Base-by-base conservation (phyloP, 92 coral and sea anemone genomes). In the Virgularia gustaviana region DNA sequence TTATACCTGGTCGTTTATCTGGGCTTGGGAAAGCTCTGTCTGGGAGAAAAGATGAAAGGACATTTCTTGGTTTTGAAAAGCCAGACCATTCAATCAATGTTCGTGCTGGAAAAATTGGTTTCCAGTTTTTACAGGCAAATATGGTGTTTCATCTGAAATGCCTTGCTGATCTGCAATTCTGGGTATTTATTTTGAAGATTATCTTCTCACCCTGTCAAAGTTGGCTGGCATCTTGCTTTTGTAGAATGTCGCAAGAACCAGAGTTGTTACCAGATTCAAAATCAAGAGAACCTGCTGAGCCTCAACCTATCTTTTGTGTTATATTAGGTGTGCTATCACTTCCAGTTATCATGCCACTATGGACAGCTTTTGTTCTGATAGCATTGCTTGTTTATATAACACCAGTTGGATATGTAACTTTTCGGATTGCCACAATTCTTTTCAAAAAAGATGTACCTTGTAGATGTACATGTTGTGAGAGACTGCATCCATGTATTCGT, bases 71-170 rank as follows among this genome's bases (percentile, higher is more conserved):
- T 4, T 94, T 89, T 47, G 51, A 65, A 33, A 94, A 94, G 44
- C 99, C 96, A 23, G 95, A 84, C 16, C 72, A 85, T 49, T 72
- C 84, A 2, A 38, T 94, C 27, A 34, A 86, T 51, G 64, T 66
- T 12, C 79, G 84, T 35, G 39, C 85, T 19, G 99, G 90, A 65
- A 83, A 87, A 36, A 80, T 85, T 31, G 99, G 99, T 18, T 94
- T 94, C 73, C 99, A 94, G 55, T 89, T 94, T 58, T 73, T 89
- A 55, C 88, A 94, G 35, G 88, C 88, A 83, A 89, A 89, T 79
- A 94, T 94, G 96, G 86, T 89, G 34, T 94, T 94, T 66, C 99
- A 94, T 60, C 61, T 94, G 29, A 89, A 89, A 49, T 85, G 90
- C 45, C 77, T 80, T n/a, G 31, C 89, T 52, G 82, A 58, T 66